phyloP scores from a whole-genome alignment of 2,113 vertebrate species.

The Probosciger aterrimus region DNA sequence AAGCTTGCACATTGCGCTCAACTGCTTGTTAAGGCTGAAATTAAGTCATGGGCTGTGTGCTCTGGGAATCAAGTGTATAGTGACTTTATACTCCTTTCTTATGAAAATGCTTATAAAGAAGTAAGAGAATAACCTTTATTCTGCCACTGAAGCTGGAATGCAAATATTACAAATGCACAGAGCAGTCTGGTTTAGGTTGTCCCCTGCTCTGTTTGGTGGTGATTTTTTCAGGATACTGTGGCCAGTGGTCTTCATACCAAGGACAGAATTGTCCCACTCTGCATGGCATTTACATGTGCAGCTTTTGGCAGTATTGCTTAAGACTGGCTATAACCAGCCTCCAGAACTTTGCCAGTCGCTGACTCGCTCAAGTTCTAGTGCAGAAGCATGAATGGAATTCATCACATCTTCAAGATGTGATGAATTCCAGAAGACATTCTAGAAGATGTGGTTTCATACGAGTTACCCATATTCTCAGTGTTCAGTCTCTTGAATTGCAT shows the following conservation, averaged over 20 bases:
- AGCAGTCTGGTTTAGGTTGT: background rate
- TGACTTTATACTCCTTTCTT: background rate
- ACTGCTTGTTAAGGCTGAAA: background rate
- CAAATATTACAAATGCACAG: background rate
- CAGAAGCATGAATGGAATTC: background rate
- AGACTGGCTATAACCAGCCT: background rate
- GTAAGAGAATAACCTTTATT: background rate
- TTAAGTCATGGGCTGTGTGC: background rate
- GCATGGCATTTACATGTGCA: background rate
- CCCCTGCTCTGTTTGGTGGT: background rate
- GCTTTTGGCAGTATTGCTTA: background rate
- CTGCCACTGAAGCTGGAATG: background rate
- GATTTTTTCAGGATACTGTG: background rate
- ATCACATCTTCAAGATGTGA: too few relatives aligned
- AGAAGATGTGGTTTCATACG: background rate
- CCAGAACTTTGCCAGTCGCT: background rate
- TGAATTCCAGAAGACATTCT: too few relatives aligned
- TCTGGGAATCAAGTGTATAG: background rate
- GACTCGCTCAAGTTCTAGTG: background rate
- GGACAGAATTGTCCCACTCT: background rate
- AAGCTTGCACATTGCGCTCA: background rate
- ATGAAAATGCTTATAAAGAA: background rate
- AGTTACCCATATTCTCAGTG: background rate
- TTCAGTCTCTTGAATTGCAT: background rate
- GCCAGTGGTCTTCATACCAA: background rate